Evolutionary conservation across 2,797 vertebrate species (phyloP), one percentile per base, ranked within the genome.

Genomic region (Enteromius fasciolatus): DNA sequence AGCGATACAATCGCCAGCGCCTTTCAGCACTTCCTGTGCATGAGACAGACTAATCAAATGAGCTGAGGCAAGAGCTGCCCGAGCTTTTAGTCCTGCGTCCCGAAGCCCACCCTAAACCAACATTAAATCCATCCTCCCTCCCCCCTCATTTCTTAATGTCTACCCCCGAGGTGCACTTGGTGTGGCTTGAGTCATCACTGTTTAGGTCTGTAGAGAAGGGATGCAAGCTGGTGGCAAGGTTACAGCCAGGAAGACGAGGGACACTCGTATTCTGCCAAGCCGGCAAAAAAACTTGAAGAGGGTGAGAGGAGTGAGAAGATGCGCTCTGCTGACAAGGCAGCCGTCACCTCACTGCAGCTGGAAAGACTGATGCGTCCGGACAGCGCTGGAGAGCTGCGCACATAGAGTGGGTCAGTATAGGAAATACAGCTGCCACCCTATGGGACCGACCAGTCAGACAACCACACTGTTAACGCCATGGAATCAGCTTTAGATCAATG

Each of bases 1-100:
- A 88, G 72, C 76, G 94, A 95, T 95, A 93, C 86, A 86, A 95
- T 95, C 94, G 90, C 86, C 90, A 91, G 87, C 87, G 93, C 92
- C 94, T 95, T 94, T 95, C 95, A 95, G 94, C 94, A 91, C 94
- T 94, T 95, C 94, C 94, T 93, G 93, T 91, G 91, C 88, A 91
- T 86, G 86, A 94, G 93, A 93, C 92, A 88, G 89, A 76, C 92
- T 95, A 95, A 95, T 95, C 93, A 88, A 94, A 95, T 95, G 91
- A 94, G 87, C 88, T 15, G 20, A 84, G 88, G 78, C 78, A 89
- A 90, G 90, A 91, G 90, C 90, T 91, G 90, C 87, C 86, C 87
- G 86, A 87, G 93, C 93, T 94, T 94, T 94, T 93, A 95, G 91
- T 85, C 90, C 88, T 87, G 81, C 89, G 87, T 89, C 90, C 92